Evolutionary conservation across 2,797 vertebrate genomes (phyloP).

Genomic region (Miichthys miiuy): DNA sequence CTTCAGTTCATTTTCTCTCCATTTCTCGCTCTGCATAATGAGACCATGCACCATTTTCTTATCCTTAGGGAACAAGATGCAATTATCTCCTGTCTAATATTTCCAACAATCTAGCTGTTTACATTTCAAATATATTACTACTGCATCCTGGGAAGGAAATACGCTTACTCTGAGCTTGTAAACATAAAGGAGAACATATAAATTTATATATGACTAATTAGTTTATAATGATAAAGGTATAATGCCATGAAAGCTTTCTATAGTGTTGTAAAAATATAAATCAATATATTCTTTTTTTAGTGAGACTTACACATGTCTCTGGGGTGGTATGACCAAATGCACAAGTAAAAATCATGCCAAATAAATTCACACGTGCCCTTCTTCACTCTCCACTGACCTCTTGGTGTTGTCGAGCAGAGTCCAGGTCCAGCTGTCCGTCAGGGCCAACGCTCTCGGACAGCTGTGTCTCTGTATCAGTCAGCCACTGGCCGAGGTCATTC

Average conservation of each 20-base stretch:
- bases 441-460: conserved; percentile 82
- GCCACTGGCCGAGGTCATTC: conserved; percentile 92
- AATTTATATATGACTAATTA: conserved; percentile 23
- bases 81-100: conserved; percentile 53
- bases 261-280: background rate
- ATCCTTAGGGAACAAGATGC: conserved; percentile 32
- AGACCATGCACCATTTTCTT: conserved; percentile 17
- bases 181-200: conserved; percentile 11
- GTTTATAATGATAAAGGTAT: background rate
- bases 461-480: conserved; percentile 87
- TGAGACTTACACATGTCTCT: background rate
- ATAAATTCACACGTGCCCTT: background rate
- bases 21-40: conserved; percentile 42
- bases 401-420: conserved; percentile 85
- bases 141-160: conserved; percentile 24
- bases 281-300: background rate
- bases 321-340: background rate
- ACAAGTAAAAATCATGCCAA: background rate
- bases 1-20: conserved; percentile 33
- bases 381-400: conserved; percentile 83
- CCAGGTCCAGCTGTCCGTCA: conserved; percentile 86
- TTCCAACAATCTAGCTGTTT: conserved; percentile 30
- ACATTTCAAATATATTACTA: conserved; percentile 40
- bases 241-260: background rate
- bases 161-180: conserved; percentile 27